Base-by-base conservation (phyloP, 2,888 invertebrate genomes). In the Busseola fusca region DNA sequence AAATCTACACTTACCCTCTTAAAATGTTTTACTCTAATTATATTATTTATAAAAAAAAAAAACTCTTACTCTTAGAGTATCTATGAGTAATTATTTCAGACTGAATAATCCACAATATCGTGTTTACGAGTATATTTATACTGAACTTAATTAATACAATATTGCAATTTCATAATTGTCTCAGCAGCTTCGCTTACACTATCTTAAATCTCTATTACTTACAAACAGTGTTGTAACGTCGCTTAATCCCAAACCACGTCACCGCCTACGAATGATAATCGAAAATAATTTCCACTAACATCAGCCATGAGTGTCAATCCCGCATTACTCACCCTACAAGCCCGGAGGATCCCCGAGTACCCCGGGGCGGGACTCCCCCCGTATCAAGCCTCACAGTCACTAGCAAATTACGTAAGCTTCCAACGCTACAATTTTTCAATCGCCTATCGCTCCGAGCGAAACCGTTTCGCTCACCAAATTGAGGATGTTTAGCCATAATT, bases 341-440 rank as follows among this genome's bases (percentile, higher is more conserved):
- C 76, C 82, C 77, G 84, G 74, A 82, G 78, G 70, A 83, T 75
- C 80, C 76, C 85, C 72, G 72, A 73, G 72, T 72, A 73, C 78
- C 88, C 86, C 84, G 72, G 67, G 86, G 88, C 88, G 72, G 70
- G 83, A 82, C 81, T 65, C 84, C 83, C 89, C 65, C 64, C 86
- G 83, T 83, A 84, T 84, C 84, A 78, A 79, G 83, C 84, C 76
- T 84, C 86, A 84, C 89, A 76, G 90, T 84, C 89, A 86, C 89
- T 87, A 90, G 89, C 87, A 91, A 92, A 94, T 94, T 92, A 92
- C 93, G 89, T 91, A 91, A 92, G 90, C 91, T 78, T 85, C 84
- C 84, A 86, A 83, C 87, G 91, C 88, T 86, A 93, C 93, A 92
- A 94, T 94, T 94, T 95, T 95, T 95, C 95, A 94, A 95, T 94